Evolutionary conservation across 2,888 invertebrate species (phyloP), one percentile per base, ranked within the genome.

Genomic region (Lysandra coridon): DNA sequence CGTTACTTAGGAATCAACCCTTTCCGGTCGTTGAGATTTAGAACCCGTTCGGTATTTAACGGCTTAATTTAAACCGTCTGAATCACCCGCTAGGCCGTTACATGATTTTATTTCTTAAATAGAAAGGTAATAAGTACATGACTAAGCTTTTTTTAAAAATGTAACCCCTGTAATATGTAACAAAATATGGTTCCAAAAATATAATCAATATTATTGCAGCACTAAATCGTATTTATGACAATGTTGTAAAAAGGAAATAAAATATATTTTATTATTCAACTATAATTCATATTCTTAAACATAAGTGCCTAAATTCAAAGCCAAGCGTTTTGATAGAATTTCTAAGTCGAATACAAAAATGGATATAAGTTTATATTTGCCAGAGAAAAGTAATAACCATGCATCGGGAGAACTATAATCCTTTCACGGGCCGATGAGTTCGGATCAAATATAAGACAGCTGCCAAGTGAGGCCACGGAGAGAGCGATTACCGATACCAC

Each of bases 361-460:
- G 33, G 69, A 69, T 69, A 37, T 33, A 69, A 37, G 69, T 69
- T 69, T 69, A 17, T 69, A 69, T 69, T 37, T 69, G 33, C 69
- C 69, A 69, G 33, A 37, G 33, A 69, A 69, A 69, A 69, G 33
- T 69, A 69, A 69, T 69, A 69, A 69, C 69, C 69, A 69, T 69
- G 33, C 69, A 69, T 69, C 33, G 69, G 14, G 69, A 69, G 69
- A 69, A 69, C 69, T 69, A 69, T 69, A 37, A 69, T 69, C 69
- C 69, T 69, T 69, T 69, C 69, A 69, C 69, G 33, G 33, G 69
- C 69, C 69, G 69, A 69, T 69, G 69, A 69, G 69, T 37, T 69
- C 33, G 69, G 69, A 69, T 69, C 69, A 69, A 69, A 69, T 69
- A 69, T 69, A 69, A 69, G 69, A 69, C 69, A 69, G 69, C 69